Percentiles rank a stretch among this genome's conserved stretches.
Evolutionary conservation across 2,888 invertebrate genomes (phyloP).

Genomic region (Acronicta alni): DNA sequence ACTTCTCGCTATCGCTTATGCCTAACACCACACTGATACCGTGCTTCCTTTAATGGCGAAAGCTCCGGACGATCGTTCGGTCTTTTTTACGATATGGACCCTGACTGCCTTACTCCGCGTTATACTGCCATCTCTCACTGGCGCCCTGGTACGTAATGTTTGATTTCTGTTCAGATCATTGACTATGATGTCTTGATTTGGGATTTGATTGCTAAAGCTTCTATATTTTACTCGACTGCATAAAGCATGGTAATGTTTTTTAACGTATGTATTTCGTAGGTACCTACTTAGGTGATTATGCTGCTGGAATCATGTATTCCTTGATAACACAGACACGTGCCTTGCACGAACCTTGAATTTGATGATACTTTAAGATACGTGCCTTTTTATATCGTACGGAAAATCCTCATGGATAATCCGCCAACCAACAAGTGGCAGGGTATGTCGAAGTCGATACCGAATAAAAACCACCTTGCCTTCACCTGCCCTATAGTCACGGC

Average conservation of each 20-base stretch:
- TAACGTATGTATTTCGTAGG: too few species aligned
- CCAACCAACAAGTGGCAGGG: too few species aligned
- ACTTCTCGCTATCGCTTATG: constrained; percentile 7
- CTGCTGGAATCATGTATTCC: too few species aligned
- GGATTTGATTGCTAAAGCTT: constrained; percentile 46
- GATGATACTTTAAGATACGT: too few species aligned
- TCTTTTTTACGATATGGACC: constrained; percentile 69
- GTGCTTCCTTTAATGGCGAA: constrained; percentile 68
- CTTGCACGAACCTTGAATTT: too few species aligned
- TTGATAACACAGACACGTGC: too few species aligned
- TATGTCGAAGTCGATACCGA: too few species aligned
- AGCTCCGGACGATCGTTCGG: constrained; percentile 63
- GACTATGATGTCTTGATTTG: constrained; percentile 48
- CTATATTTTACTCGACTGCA: constrained; percentile 17
- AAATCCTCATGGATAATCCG: too few species aligned
- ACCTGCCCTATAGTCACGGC: too few species aligned
- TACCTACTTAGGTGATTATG: too few species aligned
- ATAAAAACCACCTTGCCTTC: too few species aligned
- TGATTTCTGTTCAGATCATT: constrained; percentile 53
- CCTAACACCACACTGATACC: constrained; percentile 51
- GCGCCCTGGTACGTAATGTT: constrained; percentile 51
- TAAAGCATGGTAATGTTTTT: not conserved
- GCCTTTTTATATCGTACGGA: too few species aligned
- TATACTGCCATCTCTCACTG: constrained; percentile 56
- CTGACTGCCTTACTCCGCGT: constrained; percentile 54